phyloP scores from a whole-genome alignment of 2,113 vertebrate genomes.

The Campylorhamphus procurvoides region DNA sequence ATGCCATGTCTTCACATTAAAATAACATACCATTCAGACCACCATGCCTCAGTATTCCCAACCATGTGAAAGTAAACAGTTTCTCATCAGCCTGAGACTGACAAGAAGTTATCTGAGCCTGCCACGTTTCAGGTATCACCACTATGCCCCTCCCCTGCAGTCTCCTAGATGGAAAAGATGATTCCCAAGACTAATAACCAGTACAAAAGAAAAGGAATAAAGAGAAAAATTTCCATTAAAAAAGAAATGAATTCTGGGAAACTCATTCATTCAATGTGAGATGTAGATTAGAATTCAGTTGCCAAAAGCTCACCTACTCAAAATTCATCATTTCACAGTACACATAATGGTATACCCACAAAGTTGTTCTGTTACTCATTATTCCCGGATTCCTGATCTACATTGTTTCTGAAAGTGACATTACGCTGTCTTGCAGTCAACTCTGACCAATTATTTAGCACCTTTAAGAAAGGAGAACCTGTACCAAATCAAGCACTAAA shows the following conservation, averaged over 20 bases:
- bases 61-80: neutral
- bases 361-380: constrained; percentile 38
- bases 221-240: constrained; percentile 4
- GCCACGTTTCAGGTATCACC: neutral
- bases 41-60: neutral
- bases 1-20: neutral
- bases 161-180: neutral
- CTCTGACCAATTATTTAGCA: constrained; percentile 54
- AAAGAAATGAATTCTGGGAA: constrained; percentile 13
- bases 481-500: constrained; percentile 13
- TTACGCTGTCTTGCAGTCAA: constrained; percentile 14
- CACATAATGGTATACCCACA: constrained; percentile 21
- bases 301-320: constrained; percentile 36
- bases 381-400: constrained; percentile 32
- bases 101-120: neutral
- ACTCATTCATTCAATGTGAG: neutral
- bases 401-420: constrained; percentile 31
- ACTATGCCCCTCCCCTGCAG: neutral
- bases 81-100: neutral
- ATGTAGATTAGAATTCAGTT: constrained; percentile 14
- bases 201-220: neutral
- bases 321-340: constrained; percentile 35
- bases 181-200: neutral
- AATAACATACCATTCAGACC: neutral
- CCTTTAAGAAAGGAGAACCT: constrained; percentile 23